Evolutionary conservation across 2,888 invertebrate species (phyloP), one percentile per base, ranked within the genome.

Genomic region (Ichneumoninae sp.): DNA sequence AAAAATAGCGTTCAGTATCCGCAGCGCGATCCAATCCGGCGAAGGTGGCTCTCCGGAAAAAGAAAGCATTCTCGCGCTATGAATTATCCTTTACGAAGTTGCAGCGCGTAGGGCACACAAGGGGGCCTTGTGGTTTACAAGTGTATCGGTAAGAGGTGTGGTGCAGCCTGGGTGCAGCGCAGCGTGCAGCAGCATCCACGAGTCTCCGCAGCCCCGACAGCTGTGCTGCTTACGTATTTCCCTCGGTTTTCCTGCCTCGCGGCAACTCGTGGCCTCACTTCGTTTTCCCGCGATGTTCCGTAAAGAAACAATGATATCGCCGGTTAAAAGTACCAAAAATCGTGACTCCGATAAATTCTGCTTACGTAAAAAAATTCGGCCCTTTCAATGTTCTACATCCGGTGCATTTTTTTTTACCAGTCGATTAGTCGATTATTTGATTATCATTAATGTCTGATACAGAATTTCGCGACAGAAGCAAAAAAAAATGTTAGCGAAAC

Each of bases 81-180:
- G 57, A 57, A 57, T 57, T 57, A 57, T 57, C 57, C 57, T 54
- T 54, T 57, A 26, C 57, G 22, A 22, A 57, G 22, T 26, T 57
- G 19, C 57, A 26, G 57, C 22, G 57, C 57, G 57, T 13, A 26
- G 57, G 57, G 26, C 26, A 26, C 57, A 57, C 57, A 1, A 6
- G 26, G 57, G 57, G 26, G 22, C 57, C 57, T 57, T 57, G 57
- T 26, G 57, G 57, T 57, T 19, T 22, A 26, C 57, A 57, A 26
- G 22, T 26, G 57, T 22, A 26, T 26, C 22, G 22, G 26, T 3
- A 10, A 8, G 57, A 8, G 10, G 10, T 22, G 57, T 13, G 10
- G 22, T 13, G 22, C 26, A 13, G 26, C 16, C 19, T 26, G 10
- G 26, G 22, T 13, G 26, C 26, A 57, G 10, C 57, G 57, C 57